Conservation (phyloP, 2,113 vertebrate genomes). For the Platycercus adscitus region DNA sequence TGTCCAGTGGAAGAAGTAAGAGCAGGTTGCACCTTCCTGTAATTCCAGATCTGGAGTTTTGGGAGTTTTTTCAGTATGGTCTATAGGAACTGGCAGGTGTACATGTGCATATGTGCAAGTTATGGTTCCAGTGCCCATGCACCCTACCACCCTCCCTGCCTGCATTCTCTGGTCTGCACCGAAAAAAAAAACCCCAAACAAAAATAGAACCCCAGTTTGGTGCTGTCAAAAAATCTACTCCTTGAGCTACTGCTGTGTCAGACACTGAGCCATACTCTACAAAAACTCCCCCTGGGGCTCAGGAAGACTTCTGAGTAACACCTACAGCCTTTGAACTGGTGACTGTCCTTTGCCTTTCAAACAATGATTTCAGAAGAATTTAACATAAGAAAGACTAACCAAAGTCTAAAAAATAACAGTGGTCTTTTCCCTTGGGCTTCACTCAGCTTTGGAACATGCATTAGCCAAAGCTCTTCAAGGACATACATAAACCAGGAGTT, state of each 20-base stretch:
- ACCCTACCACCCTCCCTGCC: not conserved
- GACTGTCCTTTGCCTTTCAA: not conserved
- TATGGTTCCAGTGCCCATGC: not conserved
- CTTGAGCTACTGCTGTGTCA: not conserved
- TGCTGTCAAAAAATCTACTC: not conserved
- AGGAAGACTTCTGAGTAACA: not conserved
- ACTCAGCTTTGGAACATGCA: not conserved
- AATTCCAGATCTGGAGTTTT: not conserved
- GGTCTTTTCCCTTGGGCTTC: not conserved
- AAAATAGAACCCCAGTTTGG: not conserved
- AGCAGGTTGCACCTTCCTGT: not conserved
- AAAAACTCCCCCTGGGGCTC: not conserved
- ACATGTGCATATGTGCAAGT: not conserved
- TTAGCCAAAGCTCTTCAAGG: slow-evolving; percentile 14
- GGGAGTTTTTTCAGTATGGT: not conserved
- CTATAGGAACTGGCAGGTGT: not conserved
- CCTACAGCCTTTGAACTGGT: not conserved
- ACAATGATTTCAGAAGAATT: slow-evolving; percentile 6
- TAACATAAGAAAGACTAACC: slow-evolving; percentile 10
- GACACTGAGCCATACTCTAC: not conserved
- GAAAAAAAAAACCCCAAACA: no score
- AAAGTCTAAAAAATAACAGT: slow-evolving; percentile 6
- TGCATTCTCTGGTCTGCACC: not conserved
- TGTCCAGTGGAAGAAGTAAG: not conserved
- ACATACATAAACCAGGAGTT: not conserved